Evolutionary conservation across 2,797 vertebrate species (phyloP).

Genomic region (Pterois miles): DNA sequence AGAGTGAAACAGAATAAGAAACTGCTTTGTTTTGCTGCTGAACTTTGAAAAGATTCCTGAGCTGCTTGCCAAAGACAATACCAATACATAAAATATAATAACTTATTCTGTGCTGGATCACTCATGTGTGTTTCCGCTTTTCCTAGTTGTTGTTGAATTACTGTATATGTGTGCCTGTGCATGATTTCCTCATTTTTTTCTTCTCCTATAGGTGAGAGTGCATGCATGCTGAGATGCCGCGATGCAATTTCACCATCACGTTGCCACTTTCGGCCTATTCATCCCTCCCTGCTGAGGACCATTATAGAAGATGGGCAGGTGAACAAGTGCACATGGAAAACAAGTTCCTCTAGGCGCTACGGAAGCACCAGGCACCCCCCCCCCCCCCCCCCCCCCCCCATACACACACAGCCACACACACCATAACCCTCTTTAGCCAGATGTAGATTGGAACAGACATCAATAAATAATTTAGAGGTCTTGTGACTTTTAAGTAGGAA

Average conservation of each 20-base stretch:
- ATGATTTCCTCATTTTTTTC: slow-evolving; percentile 23
- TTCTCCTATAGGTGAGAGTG: slow-evolving; percentile 30
- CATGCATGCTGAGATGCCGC: slow-evolving; percentile 53
- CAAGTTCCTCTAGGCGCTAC: slow-evolving; percentile 88
- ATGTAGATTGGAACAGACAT: slow-evolving; percentile 93
- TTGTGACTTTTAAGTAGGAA: slow-evolving; percentile 96
- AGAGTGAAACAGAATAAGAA: slow-evolving; percentile 47
- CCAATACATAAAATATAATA: no score
- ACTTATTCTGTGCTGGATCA: no score
- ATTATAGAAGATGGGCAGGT: slow-evolving; percentile 85
- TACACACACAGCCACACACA: slow-evolving; percentile 37
- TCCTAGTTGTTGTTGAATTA: slow-evolving; percentile 48
- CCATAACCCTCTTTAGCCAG: slow-evolving; percentile 79
- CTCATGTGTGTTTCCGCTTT: slow-evolving; percentile 13
- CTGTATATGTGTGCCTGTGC: slow-evolving; percentile 21
- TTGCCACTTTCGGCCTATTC: slow-evolving; percentile 72
- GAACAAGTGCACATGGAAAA: slow-evolving; percentile 90
- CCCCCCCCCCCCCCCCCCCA: neutral
- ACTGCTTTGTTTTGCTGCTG: slow-evolving; percentile 48
- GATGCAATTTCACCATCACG: slow-evolving; percentile 70
- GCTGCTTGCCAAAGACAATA: slow-evolving; percentile 57
- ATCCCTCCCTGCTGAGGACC: slow-evolving; percentile 81
- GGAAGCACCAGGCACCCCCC: slow-evolving; percentile 47
- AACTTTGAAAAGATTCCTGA: slow-evolving; percentile 62
- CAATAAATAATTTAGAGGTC: slow-evolving; percentile 97